phyloP scores from a whole-genome alignment of 2,888 invertebrate species.

The Eudasyphora cyanicolor region DNA sequence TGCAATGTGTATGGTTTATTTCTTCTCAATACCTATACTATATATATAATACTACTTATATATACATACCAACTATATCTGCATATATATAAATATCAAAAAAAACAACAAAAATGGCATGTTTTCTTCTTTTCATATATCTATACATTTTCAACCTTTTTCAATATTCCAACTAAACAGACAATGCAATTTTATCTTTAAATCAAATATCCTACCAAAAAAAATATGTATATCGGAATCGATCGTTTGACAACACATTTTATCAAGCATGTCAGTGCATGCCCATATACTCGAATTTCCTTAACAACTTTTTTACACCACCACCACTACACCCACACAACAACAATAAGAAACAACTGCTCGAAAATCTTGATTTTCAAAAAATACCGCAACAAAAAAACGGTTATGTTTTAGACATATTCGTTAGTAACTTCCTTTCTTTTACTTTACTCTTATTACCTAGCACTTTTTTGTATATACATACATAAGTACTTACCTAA shows the following conservation, averaged over 20 bases:
- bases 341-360: conserved; percentile 12
- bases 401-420: neutral
- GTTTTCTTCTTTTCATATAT: conserved; percentile 48
- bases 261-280: conserved; percentile 61
- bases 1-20: conserved; percentile 37
- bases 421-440: neutral
- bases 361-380: neutral
- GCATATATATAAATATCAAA: conserved; percentile 31
- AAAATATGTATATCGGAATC: conserved; percentile 19
- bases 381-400: neutral
- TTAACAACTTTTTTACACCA: neutral
- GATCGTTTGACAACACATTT: conserved; percentile 27
- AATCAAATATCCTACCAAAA: neutral
- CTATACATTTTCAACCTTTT: conserved; percentile 14
- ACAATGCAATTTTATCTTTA: conserved; percentile 25
- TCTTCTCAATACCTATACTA: conserved; percentile 9
- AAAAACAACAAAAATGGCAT: conserved; percentile 51
- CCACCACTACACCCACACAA: neutral
- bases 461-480: conserved; percentile 9
- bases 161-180: conserved; percentile 37
- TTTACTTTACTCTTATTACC: neutral
- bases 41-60: conserved; percentile 17
- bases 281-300: conserved; percentile 1
- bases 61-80: conserved; percentile 6
- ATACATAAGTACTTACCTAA: conserved; percentile 15